A percentile compares a stretch with the other conserved stretches of the same genome.
Evolutionary conservation across 2,888 invertebrate genomes (phyloP).

Genomic region (Tholera decimalis): DNA sequence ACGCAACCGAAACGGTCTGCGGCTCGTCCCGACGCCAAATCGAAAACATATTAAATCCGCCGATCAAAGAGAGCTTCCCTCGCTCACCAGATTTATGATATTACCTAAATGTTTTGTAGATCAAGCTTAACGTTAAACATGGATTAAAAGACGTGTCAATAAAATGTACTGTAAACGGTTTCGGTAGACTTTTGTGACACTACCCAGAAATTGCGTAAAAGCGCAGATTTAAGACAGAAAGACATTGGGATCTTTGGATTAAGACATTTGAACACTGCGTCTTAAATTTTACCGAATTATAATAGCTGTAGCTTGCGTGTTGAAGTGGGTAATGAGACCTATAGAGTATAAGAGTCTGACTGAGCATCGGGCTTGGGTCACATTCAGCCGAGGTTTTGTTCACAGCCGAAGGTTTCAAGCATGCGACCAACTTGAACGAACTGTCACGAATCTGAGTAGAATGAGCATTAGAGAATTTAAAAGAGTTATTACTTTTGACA

Average conservation of each 20-base stretch:
- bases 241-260: neutral
- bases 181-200: constrained; percentile 31
- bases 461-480: no score
- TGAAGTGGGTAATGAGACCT: no score
- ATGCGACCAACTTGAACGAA: no score
- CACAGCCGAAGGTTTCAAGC: no score
- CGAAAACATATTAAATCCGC: constrained; percentile 86
- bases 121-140: constrained; percentile 50
- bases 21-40: constrained; percentile 83
- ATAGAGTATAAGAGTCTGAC: no score
- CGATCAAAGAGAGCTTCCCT: constrained; percentile 88
- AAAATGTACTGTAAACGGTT: constrained; percentile 40
- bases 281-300: neutral
- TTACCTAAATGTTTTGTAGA: constrained; percentile 68
- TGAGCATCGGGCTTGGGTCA: no score
- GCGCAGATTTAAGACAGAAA: constrained; percentile 9
- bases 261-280: neutral
- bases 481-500: no score
- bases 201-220: constrained; percentile 28
- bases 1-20: constrained; percentile 84
- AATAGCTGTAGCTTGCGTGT: neutral
- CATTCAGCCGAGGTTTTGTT: no score
- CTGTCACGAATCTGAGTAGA: no score
- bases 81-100: constrained; percentile 76
- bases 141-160: constrained; percentile 58